Base-by-base conservation (phyloP, 2,113 vertebrate species). In the Triplophysa tibetana region DNA sequence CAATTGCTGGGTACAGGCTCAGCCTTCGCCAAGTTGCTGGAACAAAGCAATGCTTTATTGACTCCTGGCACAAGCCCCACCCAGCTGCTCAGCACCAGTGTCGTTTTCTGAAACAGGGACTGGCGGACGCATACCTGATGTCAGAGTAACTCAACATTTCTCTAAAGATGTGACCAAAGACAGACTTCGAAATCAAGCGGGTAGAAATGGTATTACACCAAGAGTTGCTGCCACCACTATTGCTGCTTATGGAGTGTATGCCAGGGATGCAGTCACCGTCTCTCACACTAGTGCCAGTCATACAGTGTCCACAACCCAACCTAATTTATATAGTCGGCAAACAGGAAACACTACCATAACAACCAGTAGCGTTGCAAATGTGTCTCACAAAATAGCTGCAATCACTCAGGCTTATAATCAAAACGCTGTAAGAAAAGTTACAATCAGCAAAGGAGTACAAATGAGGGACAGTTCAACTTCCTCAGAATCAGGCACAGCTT, bases 61-160 rank as follows among this genome's bases (percentile, higher is more conserved):
- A 98, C 97, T 65, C 98, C 98, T 0, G 98, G 97, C 1, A 98
- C 97, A 64, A 99, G 97, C 54, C 97, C 98, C 61, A 99, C 98
- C 0, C 98, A 99, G 87, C 91, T 96, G n/a, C 0, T 94, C 95
- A 0, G 96, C 97, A 61, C 97, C 98, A 0, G 93, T 97, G 62
- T 96, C 96, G 33, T 99, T 99, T 74, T 90, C 89, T 52, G 92
- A 93, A 83, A 90, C 90, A 33, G 90, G 86, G 64, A 88, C 90
- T 0, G 86, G 90, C 66, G 93, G 93, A 72, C 85, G 89, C 23
- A 95, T 98, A 85, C 97, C 97, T 0, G 96, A 99, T 45, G 98
- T 99, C 17, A 89, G 93, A 9, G 95, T 99, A 72, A 99, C 97
- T 17, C 98, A 98, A 86, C 97, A 99, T 85, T 98, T 97, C 82